Base-by-base conservation (phyloP, 2,797 vertebrate genomes). In the Nasua narica region DNA sequence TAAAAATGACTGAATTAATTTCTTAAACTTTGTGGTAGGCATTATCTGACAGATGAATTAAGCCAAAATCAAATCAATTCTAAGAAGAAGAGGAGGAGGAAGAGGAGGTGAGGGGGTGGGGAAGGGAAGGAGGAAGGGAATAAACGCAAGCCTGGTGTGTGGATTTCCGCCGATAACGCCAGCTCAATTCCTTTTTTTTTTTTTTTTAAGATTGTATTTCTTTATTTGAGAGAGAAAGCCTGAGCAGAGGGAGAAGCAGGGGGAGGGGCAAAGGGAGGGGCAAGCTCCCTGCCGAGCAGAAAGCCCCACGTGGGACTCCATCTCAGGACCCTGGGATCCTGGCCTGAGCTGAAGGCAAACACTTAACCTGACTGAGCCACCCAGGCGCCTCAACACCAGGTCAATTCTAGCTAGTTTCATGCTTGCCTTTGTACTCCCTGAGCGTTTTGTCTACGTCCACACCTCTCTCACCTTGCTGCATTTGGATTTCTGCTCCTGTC, bases 41-140 rank as follows among this genome's bases (percentile, higher is more conserved):
- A 76, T 96, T 46, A 46, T 72, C 5, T 67, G 48, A 90, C 82
- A 91, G 40, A 81, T 14, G 43, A 83, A 56, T 67, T 91, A 90
- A 52, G 27, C 46, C 88, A 48, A 27, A 91, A 84, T n/a, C 43
- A 48, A 19, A 84, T 37, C 43, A 18, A 14, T 92, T 69, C 25
- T 2, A 37, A 85, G 52, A 86, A 40, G 3, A 46, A 7, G 70
- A 54, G 1, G 27, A 88, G 3, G 15, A 40, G 2, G 52, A 46
- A 1, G n/a, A 84, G 3, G 19, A 40, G 1, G 16, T 43, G 9
- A 32, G 25, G 7, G 40, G 23, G 40, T 1, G n/a, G 9, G 0
- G 18, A 2, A 15, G 14, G 37, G n/a, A 43, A 32, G 18, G 29
- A 67, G 23, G 21, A 77, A 15, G 21, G 23, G 32, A 62, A 25